Percentiles rank a stretch among this genome's conserved stretches.
These are phyloP conservation scores for Discoglossus pictus DNA, from an alignment of 2,797 vertebrate species.

Conservation along the genomic window DNA sequence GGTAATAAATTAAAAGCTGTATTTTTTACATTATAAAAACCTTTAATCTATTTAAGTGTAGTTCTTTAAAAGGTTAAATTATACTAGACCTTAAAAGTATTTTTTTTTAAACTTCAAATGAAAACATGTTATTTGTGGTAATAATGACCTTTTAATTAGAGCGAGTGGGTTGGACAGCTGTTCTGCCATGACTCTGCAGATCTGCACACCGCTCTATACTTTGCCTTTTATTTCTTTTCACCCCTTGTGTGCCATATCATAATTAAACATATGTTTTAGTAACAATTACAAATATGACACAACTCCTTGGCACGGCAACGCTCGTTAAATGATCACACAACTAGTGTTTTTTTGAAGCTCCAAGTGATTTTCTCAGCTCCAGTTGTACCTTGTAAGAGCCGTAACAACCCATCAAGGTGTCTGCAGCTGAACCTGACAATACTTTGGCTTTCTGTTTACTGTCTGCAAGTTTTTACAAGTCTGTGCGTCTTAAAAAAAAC, in stretches of 20 bases:
- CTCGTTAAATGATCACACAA: conserved; percentile 23
- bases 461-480: conserved; percentile 2
- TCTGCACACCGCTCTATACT: neutral
- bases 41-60: too few species aligned
- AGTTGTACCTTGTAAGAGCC: conserved; percentile 23
- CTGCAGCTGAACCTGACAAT: conserved; percentile 1
- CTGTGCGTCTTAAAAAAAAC: conserved; percentile 3
- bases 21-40: too few species aligned
- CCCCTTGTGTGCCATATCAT: neutral
- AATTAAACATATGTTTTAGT: too few species aligned
- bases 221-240: conserved; percentile 2
- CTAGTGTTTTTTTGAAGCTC: conserved; percentile 22
- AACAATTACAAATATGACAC: conserved; percentile 25
- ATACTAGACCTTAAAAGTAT: too few species aligned
- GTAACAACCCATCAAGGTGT: conserved; percentile 25
- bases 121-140: too few species aligned
- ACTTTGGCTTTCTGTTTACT: neutral
- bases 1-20: too few species aligned
- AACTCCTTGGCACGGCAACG: conserved; percentile 7
- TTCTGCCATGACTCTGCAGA: conserved; percentile 11
- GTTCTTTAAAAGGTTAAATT: too few species aligned
- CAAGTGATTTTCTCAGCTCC: conserved; percentile 35
- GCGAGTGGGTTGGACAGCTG: too few species aligned
- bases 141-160: too few species aligned
- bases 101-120: too few species aligned